These are phyloP conservation scores for Botia kubotai DNA, from an alignment of 2,797 vertebrate species.

Conservation along the genomic window DNA sequence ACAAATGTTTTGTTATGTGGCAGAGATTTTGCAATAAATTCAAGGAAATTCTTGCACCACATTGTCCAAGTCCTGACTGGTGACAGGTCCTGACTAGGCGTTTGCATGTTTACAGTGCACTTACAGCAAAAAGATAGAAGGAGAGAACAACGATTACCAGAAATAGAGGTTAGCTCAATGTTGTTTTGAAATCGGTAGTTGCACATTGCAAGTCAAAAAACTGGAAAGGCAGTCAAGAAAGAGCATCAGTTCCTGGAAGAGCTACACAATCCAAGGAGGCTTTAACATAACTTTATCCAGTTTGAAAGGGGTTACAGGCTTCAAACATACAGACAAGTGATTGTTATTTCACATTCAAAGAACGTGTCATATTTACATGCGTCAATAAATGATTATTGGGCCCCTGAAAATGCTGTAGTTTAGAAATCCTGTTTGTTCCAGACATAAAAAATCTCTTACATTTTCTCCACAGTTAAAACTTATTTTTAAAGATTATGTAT, in stretches of 20 bases:
- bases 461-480: too few relatives aligned
- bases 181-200: slow-evolving; percentile 52
- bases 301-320: background rate
- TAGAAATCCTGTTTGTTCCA: too few relatives aligned
- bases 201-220: slow-evolving; percentile 54
- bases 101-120: slow-evolving; percentile 34
- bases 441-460: too few relatives aligned
- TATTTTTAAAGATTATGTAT: too few relatives aligned
- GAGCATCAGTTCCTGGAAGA: slow-evolving; percentile 47
- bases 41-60: slow-evolving; percentile 63
- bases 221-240: slow-evolving; percentile 27
- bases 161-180: slow-evolving; percentile 28
- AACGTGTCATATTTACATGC: too few relatives aligned
- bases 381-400: too few relatives aligned
- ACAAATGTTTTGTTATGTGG: slow-evolving; percentile 41
- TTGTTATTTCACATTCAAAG: too few relatives aligned
- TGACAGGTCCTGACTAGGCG: slow-evolving; percentile 10
- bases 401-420: too few relatives aligned
- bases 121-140: background rate
- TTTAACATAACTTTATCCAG: slow-evolving; percentile 18
- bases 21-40: slow-evolving; percentile 63
- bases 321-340: background rate
- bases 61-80: slow-evolving; percentile 2
- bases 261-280: slow-evolving; percentile 21
- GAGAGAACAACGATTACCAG: slow-evolving; percentile 1